phyloP scores from a whole-genome alignment of 2,113 vertebrate genomes.

The Ciconia boyciana region DNA sequence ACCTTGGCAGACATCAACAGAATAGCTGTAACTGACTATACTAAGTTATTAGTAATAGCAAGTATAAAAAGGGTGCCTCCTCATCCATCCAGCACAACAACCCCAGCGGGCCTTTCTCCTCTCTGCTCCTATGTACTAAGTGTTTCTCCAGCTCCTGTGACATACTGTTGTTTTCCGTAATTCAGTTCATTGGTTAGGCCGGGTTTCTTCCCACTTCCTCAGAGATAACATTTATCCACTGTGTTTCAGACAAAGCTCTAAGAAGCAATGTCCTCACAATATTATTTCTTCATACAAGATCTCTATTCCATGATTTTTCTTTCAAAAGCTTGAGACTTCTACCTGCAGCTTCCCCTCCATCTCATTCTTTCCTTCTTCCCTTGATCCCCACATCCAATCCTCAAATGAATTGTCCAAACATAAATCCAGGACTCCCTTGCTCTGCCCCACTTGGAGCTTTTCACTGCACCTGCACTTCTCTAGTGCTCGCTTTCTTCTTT shows the following conservation, averaged over 20 bases:
- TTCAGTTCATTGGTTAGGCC: background rate
- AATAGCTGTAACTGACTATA: background rate
- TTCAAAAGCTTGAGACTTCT: background rate
- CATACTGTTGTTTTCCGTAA: background rate
- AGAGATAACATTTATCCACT: background rate
- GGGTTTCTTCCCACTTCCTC: background rate
- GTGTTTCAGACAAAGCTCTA: background rate
- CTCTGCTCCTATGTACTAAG: background rate
- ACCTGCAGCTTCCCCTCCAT: background rate
- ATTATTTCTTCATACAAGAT: background rate
- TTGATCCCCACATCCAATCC: background rate
- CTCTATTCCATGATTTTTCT: background rate
- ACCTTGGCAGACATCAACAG: background rate
- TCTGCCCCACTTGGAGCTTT: background rate
- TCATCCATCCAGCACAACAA: background rate
- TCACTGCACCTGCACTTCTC: background rate
- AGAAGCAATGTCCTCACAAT: background rate
- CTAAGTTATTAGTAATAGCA: background rate
- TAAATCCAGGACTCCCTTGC: background rate
- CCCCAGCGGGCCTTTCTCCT: background rate
- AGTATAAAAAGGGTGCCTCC: background rate
- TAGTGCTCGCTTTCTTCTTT: background rate
- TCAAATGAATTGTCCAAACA: background rate
- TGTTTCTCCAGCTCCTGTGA: background rate
- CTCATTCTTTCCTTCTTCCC: background rate